phyloP scores from a whole-genome alignment of 1,140 invertebrate genomes.

The Epicauta chinensis region DNA sequence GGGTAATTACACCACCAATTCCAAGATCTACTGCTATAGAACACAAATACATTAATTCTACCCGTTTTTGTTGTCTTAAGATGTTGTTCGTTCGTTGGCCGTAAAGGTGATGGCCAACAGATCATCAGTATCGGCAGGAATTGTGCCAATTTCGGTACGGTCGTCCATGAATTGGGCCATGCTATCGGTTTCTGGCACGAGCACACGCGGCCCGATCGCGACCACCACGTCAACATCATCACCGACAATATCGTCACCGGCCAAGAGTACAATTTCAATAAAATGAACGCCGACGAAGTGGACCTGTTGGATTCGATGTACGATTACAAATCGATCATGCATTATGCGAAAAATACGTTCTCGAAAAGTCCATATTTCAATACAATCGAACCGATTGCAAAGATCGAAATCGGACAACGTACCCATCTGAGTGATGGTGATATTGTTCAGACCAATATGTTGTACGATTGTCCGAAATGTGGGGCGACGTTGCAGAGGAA shows the following conservation, averaged over 20 bases:
- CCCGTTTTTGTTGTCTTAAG: slow-evolving; percentile 28
- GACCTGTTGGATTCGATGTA: slow-evolving; percentile 87
- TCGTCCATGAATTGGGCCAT: slow-evolving; percentile 50
- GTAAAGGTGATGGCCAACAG: slow-evolving; percentile 26
- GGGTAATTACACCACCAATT: slow-evolving; percentile 4
- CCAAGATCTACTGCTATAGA: neutral
- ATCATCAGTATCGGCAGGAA: slow-evolving; percentile 33
- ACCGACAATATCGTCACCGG: slow-evolving; percentile 92
- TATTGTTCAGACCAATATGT: slow-evolving; percentile 87
- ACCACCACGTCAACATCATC: slow-evolving; percentile 87
- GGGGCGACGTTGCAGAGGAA: slow-evolving; percentile 48
- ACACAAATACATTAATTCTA: too few relatives aligned
- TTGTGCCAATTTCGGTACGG: slow-evolving; percentile 40
- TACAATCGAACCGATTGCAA: slow-evolving; percentile 82
- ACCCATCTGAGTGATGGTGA: slow-evolving; percentile 84
- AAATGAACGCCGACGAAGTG: slow-evolving; percentile 87
- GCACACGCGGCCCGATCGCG: slow-evolving; percentile 92
- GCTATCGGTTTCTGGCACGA: slow-evolving; percentile 93
- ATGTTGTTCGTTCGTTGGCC: slow-evolving; percentile 41
- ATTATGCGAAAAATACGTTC: slow-evolving; percentile 95
- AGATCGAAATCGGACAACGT: slow-evolving; percentile 85
- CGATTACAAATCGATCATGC: slow-evolving; percentile 96
- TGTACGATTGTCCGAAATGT: slow-evolving; percentile 83
- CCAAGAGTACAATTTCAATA: slow-evolving; percentile 96
- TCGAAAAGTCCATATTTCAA: slow-evolving; percentile 89